Percentiles rank a stretch among this genome's conserved stretches.
Conservation (phyloP, 2,113 vertebrate genomes). For the Ceyx margarethae region DNA sequence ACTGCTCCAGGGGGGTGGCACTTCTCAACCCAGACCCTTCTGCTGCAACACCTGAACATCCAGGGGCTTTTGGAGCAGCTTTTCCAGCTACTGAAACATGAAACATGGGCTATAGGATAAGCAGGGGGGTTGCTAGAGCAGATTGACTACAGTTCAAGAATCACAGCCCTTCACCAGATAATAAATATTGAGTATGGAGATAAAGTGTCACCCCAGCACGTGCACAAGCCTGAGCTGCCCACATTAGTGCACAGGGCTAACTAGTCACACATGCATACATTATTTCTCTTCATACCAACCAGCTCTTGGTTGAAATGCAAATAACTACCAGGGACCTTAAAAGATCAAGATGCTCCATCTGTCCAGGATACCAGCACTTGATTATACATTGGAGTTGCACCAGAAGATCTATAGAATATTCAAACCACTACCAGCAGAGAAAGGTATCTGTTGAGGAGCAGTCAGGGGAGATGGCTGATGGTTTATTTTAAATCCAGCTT, state of each 20-base stretch:
- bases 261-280: accelerated
- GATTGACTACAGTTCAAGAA: background rate
- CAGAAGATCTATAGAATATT: background rate
- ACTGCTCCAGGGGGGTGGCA: accelerated
- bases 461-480: background rate
- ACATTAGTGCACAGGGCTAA: background rate
- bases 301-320: background rate
- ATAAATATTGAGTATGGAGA: background rate
- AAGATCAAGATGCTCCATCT: background rate
- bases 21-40: background rate
- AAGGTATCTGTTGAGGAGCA: background rate
- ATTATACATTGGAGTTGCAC: background rate
- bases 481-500: background rate
- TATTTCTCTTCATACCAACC: background rate
- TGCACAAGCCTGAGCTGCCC: background rate
- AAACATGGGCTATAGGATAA: accelerated
- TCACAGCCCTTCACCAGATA: background rate
- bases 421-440: background rate
- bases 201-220: background rate
- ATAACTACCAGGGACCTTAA: background rate
- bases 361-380: accelerated
- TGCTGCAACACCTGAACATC: background rate
- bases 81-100: background rate
- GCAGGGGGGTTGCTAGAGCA: accelerated
- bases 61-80: accelerated